Conservation (phyloP, 2,113 vertebrate genomes). For the Argyrosomus japonicus region DNA sequence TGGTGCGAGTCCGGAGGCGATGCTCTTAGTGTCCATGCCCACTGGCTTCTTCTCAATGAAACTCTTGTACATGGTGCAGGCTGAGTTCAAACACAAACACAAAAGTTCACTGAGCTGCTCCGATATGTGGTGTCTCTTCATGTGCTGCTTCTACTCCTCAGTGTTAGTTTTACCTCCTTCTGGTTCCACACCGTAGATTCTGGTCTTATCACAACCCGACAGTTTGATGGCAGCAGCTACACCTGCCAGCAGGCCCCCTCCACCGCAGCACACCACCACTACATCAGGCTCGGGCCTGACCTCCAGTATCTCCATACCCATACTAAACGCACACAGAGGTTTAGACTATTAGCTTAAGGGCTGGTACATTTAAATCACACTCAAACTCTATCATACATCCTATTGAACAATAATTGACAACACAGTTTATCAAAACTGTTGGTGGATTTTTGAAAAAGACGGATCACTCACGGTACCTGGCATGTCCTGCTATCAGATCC, state of each 20-base stretch:
- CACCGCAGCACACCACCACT: slow-evolving; percentile 85
- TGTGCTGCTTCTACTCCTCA: not conserved
- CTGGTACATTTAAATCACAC: not conserved
- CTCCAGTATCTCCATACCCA: slow-evolving; percentile 85
- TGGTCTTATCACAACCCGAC: slow-evolving; percentile 78
- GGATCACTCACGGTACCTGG: slow-evolving; percentile 70
- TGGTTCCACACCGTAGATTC: slow-evolving; percentile 85
- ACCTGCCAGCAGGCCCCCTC: slow-evolving; percentile 83
- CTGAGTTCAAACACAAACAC: slow-evolving; percentile 63
- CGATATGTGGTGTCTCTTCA: fast-evolving
- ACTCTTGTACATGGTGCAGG: slow-evolving; percentile 85
- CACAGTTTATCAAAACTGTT: no score
- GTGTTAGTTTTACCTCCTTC: slow-evolving; percentile 78
- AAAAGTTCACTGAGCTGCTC: not conserved
- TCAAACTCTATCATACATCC: no score
- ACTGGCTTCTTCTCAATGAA: slow-evolving; percentile 83
- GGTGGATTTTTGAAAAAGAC: no score
- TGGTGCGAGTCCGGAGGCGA: slow-evolving; percentile 84
- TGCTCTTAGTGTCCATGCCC: slow-evolving; percentile 82
- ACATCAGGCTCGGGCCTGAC: slow-evolving; percentile 77
- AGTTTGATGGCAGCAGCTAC: slow-evolving; percentile 83
- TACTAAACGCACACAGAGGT: slow-evolving; percentile 48
- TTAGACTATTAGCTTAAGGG: not conserved
- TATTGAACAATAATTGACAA: no score
- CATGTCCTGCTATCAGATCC: slow-evolving; percentile 84